Conservation (phyloP, 2,888 invertebrate genomes). For the Heterodera filipjevi region DNA sequence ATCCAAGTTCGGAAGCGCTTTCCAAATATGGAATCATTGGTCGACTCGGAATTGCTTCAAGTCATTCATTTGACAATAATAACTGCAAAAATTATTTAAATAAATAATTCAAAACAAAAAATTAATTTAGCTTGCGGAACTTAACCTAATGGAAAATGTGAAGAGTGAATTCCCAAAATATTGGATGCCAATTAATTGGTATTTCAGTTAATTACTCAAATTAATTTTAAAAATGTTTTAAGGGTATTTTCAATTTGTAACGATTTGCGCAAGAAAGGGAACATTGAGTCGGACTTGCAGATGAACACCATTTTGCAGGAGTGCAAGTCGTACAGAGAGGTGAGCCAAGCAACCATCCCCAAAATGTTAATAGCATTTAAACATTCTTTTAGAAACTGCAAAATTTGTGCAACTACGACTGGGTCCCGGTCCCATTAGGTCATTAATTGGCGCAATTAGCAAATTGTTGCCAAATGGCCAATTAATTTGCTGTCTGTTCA, state of each 20-base stretch:
- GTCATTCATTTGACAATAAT: no score
- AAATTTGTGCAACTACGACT: conserved; percentile 60
- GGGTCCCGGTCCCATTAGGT: conserved; percentile 60
- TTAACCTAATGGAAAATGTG: conserved; percentile 42
- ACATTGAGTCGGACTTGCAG: conserved; percentile 35
- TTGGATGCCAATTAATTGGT: conserved; percentile 62
- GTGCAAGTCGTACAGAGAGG: conserved; percentile 36
- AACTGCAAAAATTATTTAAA: background rate
- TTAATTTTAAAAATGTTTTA: background rate
- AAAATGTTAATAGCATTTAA: conserved; percentile 30
- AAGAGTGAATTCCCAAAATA: conserved; percentile 55
- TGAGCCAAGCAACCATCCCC: conserved; percentile 3
- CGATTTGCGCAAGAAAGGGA: background rate
- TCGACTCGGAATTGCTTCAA: conserved; percentile 41
- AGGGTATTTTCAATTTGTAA: conserved; percentile 21
- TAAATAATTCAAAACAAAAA: conserved; percentile 31
- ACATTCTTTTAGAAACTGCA: conserved; percentile 51
- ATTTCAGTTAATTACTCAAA: background rate
- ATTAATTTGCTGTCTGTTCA: background rate
- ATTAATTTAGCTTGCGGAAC: conserved; percentile 47
- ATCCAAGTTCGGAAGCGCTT: conserved; percentile 44
- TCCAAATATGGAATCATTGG: conserved; percentile 44
- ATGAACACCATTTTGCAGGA: conserved; percentile 31
- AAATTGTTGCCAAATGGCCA: background rate
- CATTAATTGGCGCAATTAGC: background rate